Percentiles rank a stretch among this genome's conserved stretches.
These are phyloP conservation scores for Haemorhous mexicanus DNA, from an alignment of 2,113 vertebrate species.

Conservation along the genomic window DNA sequence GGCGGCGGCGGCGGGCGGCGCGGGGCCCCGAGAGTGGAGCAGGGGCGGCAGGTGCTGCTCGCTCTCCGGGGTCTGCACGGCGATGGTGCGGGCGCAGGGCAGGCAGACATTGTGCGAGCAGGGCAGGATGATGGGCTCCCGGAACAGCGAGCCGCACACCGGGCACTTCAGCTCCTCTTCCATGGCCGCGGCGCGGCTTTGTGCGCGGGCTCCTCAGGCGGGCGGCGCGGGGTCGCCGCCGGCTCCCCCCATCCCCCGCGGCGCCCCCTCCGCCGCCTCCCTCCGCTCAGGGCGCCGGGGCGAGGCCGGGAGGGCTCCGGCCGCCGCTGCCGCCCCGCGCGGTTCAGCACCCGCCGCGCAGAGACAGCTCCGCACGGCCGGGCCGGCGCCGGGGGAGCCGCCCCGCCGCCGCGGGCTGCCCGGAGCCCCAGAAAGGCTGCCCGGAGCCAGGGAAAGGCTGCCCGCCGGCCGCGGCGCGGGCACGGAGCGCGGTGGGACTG, in stretches of 20 bases:
- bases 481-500: conserved; percentile 6
- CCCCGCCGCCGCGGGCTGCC: too few species aligned
- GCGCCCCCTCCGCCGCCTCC: too few species aligned
- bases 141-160: conserved; percentile 91
- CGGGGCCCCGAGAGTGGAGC: neutral
- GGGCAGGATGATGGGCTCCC: conserved; percentile 94
- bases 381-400: too few species aligned
- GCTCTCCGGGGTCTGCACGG: conserved; percentile 68
- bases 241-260: too few species aligned
- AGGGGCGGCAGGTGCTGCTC: neutral
- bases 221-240: too few species aligned
- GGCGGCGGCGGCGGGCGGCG: neutral
- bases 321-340: too few species aligned
- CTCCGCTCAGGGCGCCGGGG: too few species aligned
- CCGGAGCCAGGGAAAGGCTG: neutral
- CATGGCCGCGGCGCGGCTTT: neutral
- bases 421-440: too few species aligned
- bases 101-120: conserved; percentile 87
- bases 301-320: too few species aligned
- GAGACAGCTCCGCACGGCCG: too few species aligned
- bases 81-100: conserved; percentile 93
- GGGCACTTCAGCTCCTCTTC: conserved; percentile 81
- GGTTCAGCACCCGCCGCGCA: too few species aligned
- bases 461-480: neutral
- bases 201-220: neutral